Base-by-base conservation (phyloP, 2,113 vertebrate species). In the Odontesthes bonariensis region DNA sequence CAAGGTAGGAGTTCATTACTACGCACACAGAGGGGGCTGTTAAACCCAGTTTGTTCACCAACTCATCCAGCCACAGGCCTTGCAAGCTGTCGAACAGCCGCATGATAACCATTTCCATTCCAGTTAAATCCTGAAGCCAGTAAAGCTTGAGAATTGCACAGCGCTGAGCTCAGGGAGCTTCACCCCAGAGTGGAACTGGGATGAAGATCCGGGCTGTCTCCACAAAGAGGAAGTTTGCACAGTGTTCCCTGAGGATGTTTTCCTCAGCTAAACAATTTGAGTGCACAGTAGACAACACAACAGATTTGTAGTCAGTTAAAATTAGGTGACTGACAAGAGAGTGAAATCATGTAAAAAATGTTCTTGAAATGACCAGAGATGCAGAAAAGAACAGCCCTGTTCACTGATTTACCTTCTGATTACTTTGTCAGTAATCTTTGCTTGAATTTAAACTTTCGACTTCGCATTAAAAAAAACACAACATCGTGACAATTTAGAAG, bases 1-100 rank as follows among this genome's bases (percentile, higher is more conserved):
- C 84, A 85, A 90, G 90, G 83, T 85, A 88, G 74, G 86, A 86
- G 85, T 92, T 89, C 84, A 85, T 86, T 90, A 86, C 75, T 74
- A 35, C 69, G 71, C 33, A 73, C 66, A 77, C 79, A 65, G 59
- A 82, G 44, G 81, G 73, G 66, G 72, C 52, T 78, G 71, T 77
- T 81, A 82, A 82, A 89, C 59, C 69, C 52, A 66, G 69, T 82
- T 87, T 74, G 72, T 88, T 75, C 52, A 11, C 27, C 2, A 17
- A 38, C 79, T 60, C 69, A 78, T 77, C 77, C 58, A 73, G 56
- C 67, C 31, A 67, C 61, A 23, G 19, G 57, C 32, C 67, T 52
- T n/a, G 44, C 31, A 3, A 86, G 77, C 75, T 80, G 78, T 73
- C 6, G 13, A 87, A 73, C 83, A 84, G 72, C 66, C 31, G 58